Percentiles rank a stretch among this genome's conserved stretches.
These are phyloP conservation scores for Cybosia mesomella DNA, from an alignment of 2,888 invertebrate genomes.

Conservation along the genomic window DNA sequence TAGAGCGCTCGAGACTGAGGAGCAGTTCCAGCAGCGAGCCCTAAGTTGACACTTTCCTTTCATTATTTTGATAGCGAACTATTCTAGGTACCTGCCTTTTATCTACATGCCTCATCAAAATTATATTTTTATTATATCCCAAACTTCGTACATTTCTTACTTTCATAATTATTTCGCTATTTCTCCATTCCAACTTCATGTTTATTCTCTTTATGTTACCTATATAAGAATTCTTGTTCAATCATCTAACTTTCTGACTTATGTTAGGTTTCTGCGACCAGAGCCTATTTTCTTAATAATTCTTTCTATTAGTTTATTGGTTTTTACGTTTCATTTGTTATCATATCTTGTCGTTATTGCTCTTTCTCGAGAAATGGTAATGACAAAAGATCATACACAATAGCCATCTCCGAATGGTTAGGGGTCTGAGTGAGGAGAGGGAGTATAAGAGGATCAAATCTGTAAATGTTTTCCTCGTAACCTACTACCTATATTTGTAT, in stretches of 20 bases:
- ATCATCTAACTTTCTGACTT: slow-evolving; percentile 36
- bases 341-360: slow-evolving; percentile 18
- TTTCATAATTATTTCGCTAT: slow-evolving; percentile 24
- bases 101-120: slow-evolving; percentile 22
- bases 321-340: slow-evolving; percentile 30
- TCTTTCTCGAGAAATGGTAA: slow-evolving; percentile 17
- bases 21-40: no score
- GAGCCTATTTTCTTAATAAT: slow-evolving; percentile 37
- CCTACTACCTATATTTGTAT: background rate
- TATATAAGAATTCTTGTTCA: slow-evolving; percentile 23
- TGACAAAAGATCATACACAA: slow-evolving; percentile 19
- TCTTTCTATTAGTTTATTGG: slow-evolving; percentile 31
- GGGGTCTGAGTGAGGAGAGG: background rate
- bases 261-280: slow-evolving; percentile 20
- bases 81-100: background rate
- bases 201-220: slow-evolving; percentile 31
- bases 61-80: background rate
- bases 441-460: background rate
- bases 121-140: slow-evolving; percentile 33
- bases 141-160: slow-evolving; percentile 24
- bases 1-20: no score
- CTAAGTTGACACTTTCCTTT: no score
- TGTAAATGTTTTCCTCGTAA: background rate
- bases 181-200: slow-evolving; percentile 27
- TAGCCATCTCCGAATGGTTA: background rate